These are phyloP conservation scores for Pelusios castaneus DNA, from an alignment of 2,113 vertebrate genomes.

Conservation along the genomic window DNA sequence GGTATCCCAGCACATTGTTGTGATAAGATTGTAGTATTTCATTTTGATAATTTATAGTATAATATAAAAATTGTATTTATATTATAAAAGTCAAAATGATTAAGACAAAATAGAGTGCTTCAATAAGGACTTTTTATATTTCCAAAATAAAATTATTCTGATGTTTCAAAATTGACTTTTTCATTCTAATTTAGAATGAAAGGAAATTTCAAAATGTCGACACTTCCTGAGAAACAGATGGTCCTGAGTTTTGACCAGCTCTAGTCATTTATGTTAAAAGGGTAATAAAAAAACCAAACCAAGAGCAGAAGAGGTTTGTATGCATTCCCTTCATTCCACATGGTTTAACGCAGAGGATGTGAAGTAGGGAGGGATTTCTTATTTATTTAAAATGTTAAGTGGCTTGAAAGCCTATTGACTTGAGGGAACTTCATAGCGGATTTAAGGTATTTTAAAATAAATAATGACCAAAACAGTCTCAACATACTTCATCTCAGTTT, in stretches of 20 bases:
- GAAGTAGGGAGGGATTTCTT: neutral
- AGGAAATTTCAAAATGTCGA: neutral
- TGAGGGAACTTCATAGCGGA: fast-evolving
- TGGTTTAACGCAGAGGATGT: neutral
- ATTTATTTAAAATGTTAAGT: neutral
- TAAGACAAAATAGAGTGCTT: no score
- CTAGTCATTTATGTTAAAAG: neutral
- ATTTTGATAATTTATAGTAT: no score
- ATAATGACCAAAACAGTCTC: neutral
- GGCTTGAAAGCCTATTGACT: neutral
- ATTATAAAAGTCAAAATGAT: no score
- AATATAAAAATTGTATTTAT: no score
- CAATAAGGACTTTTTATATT: no score
- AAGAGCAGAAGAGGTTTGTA: neutral
- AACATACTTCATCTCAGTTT: neutral
- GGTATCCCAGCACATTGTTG: no score
- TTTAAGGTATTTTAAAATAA: neutral
- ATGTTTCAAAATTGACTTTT: no score
- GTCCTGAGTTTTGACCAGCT: neutral
- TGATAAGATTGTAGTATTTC: no score
- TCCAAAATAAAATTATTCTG: no score
- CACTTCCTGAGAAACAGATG: neutral
- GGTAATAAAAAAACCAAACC: neutral
- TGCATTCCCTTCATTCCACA: neutral
- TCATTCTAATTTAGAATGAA: no score